Percentiles rank a stretch among this genome's conserved stretches.
These are phyloP conservation scores for Chionomys nivalis DNA, from an alignment of 2,113 vertebrate species.

Conservation along the genomic window DNA sequence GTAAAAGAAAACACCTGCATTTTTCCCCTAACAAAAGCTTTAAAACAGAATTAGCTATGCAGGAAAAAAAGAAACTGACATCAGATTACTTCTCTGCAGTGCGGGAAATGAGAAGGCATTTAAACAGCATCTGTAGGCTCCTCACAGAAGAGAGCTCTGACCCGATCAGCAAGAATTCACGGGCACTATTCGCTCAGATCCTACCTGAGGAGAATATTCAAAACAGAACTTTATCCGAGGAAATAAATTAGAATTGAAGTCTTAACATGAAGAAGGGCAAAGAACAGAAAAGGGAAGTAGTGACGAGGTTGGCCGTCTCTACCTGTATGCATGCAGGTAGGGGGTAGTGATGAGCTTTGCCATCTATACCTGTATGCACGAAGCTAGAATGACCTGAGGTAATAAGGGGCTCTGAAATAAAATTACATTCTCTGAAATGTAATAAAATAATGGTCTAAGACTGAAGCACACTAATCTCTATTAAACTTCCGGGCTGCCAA, in stretches of 20 bases:
- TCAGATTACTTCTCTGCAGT: conserved; percentile 5
- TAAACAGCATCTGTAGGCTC: conserved; percentile 33
- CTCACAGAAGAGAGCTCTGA: neutral
- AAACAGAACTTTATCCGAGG: neutral
- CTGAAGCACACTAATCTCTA: conserved; percentile 29
- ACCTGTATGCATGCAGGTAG: neutral
- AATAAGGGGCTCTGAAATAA: conserved; percentile 30
- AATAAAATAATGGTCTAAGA: neutral
- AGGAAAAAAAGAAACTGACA: neutral
- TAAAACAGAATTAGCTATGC: neutral
- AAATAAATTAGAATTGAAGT: neutral
- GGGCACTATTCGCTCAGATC: neutral
- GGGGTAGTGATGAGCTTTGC: neutral
- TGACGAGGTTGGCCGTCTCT: neutral
- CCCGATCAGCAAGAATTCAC: neutral
- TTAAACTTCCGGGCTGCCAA: neutral
- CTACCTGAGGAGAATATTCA: neutral
- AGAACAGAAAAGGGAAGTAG: neutral
- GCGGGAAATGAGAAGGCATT: neutral
- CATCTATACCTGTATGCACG: neutral
- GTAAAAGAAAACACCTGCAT: neutral
- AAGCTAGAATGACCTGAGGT: neutral
- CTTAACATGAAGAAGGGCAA: neutral
- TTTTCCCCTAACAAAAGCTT: neutral
- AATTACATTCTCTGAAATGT: neutral